Evolutionary conservation across 2,797 vertebrate species (phyloP).

Genomic region (Crax fasciolata): DNA sequence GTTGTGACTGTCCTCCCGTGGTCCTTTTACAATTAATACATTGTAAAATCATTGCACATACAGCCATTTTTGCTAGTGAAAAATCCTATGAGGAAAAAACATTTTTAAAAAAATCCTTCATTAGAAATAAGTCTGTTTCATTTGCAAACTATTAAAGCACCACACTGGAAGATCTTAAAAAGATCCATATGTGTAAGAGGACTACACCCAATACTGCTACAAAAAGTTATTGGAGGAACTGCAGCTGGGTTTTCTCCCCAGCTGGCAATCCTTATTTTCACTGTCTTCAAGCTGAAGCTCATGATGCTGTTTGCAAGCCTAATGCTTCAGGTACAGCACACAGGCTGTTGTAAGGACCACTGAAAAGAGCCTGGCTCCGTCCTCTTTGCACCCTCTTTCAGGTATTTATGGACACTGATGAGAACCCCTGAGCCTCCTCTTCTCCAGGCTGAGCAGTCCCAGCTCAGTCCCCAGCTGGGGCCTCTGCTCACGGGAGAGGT

Average conservation of each 20-base stretch:
- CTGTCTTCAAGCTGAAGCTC: background rate
- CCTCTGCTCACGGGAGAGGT: no score
- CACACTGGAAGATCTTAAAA: background rate
- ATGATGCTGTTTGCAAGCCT: background rate
- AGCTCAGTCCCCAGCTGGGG: no score
- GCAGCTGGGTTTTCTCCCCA: background rate
- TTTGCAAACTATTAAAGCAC: background rate
- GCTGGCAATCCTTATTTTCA: background rate
- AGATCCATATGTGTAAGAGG: background rate
- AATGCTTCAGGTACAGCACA: background rate
- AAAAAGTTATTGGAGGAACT: background rate
- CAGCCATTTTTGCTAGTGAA: background rate
- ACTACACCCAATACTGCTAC: fast-evolving
- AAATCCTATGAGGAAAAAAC: background rate
- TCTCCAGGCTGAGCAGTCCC: no score
- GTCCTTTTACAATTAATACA: background rate
- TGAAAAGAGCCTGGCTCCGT: background rate
- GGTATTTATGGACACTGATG: background rate
- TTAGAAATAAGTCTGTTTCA: background rate
- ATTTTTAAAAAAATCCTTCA: background rate
- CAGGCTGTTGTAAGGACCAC: background rate
- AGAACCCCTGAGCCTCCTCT: no score
- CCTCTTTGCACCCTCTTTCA: background rate
- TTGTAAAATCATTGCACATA: background rate
- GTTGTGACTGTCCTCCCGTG: background rate